Evolutionary conservation across 1,140 invertebrate species (phyloP).

Genomic region (Phocides pigmalion): DNA sequence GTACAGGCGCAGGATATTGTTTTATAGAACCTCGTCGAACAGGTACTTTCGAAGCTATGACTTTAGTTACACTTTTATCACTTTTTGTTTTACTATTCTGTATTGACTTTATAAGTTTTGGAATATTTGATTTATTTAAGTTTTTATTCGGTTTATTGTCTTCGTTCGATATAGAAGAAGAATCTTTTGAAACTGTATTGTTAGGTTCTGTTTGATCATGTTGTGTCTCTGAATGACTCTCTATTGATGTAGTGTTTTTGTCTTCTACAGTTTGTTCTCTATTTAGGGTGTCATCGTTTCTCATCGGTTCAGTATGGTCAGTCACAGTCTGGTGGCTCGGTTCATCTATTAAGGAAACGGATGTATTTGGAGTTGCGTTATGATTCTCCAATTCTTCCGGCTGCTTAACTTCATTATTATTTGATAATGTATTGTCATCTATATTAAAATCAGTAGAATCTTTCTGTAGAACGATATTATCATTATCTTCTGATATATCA

Average conservation of each 20-base stretch:
- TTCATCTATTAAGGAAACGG: background rate
- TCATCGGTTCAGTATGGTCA: background rate
- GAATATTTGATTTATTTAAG: slow-evolving; percentile 66
- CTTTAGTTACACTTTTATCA: slow-evolving; percentile 63
- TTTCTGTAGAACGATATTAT: slow-evolving; percentile 1
- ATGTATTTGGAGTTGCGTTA: slow-evolving; percentile 9
- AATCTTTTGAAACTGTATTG: slow-evolving; percentile 8
- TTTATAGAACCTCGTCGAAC: slow-evolving; percentile 67
- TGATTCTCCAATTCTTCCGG: slow-evolving; percentile 13
- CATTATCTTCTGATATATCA: slow-evolving; percentile 12
- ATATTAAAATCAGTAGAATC: background rate
- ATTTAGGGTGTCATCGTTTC: background rate
- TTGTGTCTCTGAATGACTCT: slow-evolving; percentile 8
- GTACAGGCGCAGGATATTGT: slow-evolving; percentile 66
- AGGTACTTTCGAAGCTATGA: slow-evolving; percentile 71
- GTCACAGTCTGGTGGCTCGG: background rate
- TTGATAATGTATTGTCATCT: background rate
- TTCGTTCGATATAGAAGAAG: slow-evolving; percentile 8
- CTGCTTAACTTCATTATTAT: background rate
- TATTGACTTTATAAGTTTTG: slow-evolving; percentile 61
- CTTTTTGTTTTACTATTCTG: slow-evolving; percentile 59
- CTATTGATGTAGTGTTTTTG: background rate
- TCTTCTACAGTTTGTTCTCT: background rate
- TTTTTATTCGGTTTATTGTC: slow-evolving; percentile 17
- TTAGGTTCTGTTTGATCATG: background rate